Evolutionary conservation across 2,113 vertebrate species (phyloP), one percentile per base, ranked within the genome.

Genomic region (Phyllopteryx taeniolatus): DNA sequence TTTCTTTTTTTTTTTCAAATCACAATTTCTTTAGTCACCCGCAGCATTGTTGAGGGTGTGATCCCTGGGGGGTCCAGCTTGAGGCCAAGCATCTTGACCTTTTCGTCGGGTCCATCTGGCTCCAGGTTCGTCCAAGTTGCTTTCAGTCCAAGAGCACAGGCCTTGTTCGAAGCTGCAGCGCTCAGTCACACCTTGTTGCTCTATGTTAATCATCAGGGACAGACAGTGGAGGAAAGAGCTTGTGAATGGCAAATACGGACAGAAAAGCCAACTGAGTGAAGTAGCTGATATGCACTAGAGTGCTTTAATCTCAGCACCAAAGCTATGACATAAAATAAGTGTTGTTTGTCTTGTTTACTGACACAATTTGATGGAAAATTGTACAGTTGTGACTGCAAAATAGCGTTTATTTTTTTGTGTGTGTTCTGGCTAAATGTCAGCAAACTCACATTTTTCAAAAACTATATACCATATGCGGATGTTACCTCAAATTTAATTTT

Each of bases 91-190:
- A 0, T 84, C 67, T 46, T 82, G 75, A 47, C 88, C 92, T 31
- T 1, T 83, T 22, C 62, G 75, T 54, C 12, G 35, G 0, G 31
- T 88, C 92, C 92, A 94, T 8, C 81, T 75, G 35, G 72, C 70
- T 70, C 60, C 84, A 1, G 79, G 70, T 9, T 77, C 42, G 70
- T 87, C 80, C 76, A 79, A 72, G 0, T 82, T 72, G 27, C 74
- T 90, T 1, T 42, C 22, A 2, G 59, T 75, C 93, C 93, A 94
- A 27, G 77, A 90, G 64, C 92, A 93, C 72, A 91, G 79, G 53
- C 91, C 90, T 2, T 83, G 74, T 62, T 94, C 92, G 57, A 94
- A 93, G 79, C 83, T 87, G 83, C 93, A 94, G 42, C 81, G 83
- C 77, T 87, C 85, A 31, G 44, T 57, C 67, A 81, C 79, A n/a